Base-by-base conservation (phyloP, 2,797 vertebrate genomes). In the Microchirus variegatus region DNA sequence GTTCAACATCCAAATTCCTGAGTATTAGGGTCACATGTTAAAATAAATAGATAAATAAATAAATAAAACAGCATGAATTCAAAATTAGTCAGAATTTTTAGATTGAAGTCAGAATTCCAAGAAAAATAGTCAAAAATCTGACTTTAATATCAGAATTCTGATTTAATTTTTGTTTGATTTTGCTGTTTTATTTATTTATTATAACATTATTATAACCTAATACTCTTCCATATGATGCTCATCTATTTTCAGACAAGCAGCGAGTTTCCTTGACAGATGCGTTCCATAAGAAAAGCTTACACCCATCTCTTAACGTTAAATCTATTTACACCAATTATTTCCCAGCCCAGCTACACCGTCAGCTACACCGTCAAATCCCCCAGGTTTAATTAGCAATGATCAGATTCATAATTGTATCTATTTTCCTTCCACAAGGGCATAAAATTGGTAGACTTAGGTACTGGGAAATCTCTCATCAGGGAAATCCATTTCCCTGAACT, bases 301-400 rank as follows among this genome's bases (percentile, higher is more conserved):
- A 22, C 18, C 12, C 19, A 10, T 53, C 16, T 60, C 9, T 38
- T 37, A 8, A 48, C 64, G 70, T 55, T 53, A 49, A 59, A 19
- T 55, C 36, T 71, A 48, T 81, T 82, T 77, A 62, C 46, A 70
- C 10, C 73, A 50, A 35, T 12, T 9, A 38, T 11, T 10, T 13
- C 54, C 51, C 79, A 78, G 87, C 53, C 51, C 79, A 78, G 87
- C 53, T 84, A 77, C 81, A 82, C 44, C 51, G 36, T 53, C 4
- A 37, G 63, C 65, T 76, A 37, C 59, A 31, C 67, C 68, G 70
- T 78, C 51, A 66, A 83, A 84, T 90, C 90, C 89, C 88, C 37
- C 15, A 62, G 84, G 92, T 81, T 92, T 92, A 93, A 93, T 94
- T 92, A 92, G 67, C 19, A 5, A 79, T 88, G 58, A 92, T 92